Conservation (phyloP, 2,888 invertebrate genomes). For the Hemistola chrysoprasaria region DNA sequence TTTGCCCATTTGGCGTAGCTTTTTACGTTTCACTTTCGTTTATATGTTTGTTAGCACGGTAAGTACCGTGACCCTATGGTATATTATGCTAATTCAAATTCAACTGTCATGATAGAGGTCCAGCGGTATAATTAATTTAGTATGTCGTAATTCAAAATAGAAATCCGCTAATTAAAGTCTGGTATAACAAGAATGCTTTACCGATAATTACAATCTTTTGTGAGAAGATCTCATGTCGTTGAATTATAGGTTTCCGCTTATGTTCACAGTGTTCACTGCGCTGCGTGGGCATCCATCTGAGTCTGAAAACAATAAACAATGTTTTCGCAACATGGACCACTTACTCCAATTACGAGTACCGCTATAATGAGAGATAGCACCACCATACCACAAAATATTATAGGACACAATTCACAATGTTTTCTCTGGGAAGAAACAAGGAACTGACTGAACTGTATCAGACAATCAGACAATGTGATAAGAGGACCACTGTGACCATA, state of each 20-base stretch:
- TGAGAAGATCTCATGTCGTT: neutral
- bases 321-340: conserved; percentile 30
- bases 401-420: neutral
- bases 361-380: conserved; percentile 33
- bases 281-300: conserved; percentile 7
- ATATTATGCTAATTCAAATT: conserved; percentile 2
- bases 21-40: conserved; percentile 67
- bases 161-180: too few relatives aligned
- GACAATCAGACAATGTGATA: too few relatives aligned
- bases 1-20: conserved; percentile 59
- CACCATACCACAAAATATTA: neutral
- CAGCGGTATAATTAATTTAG: too few relatives aligned
- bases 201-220: too few relatives aligned
- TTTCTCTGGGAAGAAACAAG: conserved; percentile 1
- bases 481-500: too few relatives aligned
- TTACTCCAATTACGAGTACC: conserved; percentile 40
- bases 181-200: too few relatives aligned
- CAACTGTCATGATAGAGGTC: too few relatives aligned
- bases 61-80: conserved; percentile 16
- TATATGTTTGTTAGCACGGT: conserved; percentile 49
- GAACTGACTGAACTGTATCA: too few relatives aligned
- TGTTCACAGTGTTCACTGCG: neutral
- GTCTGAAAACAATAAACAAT: conserved; percentile 22
- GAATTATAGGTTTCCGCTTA: conserved; percentile 5
- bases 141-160: too few relatives aligned